These are phyloP conservation scores for Euborellia annulipes DNA, from an alignment of 1,140 invertebrate genomes.

Conservation along the genomic window DNA sequence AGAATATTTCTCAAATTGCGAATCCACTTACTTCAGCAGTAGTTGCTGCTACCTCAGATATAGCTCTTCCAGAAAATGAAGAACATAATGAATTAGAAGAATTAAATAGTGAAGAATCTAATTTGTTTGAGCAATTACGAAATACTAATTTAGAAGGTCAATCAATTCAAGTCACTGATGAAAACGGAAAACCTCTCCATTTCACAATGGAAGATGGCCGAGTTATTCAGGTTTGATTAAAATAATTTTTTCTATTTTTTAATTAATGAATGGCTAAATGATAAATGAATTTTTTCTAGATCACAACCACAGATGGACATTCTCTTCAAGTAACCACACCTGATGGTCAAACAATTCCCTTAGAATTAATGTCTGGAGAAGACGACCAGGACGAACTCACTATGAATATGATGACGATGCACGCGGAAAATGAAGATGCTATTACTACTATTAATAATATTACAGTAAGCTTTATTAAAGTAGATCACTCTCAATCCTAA, in stretches of 20 bases:
- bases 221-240: conserved; percentile 29
- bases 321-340: conserved; percentile 29
- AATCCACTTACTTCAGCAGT: conserved; percentile 12
- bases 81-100: conserved; percentile 15
- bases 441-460: conserved; percentile 12
- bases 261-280: no score
- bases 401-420: no score
- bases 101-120: conserved; percentile 14
- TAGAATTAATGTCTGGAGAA: conserved; percentile 27
- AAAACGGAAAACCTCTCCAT: conserved; percentile 47
- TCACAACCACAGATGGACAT: conserved; percentile 16
- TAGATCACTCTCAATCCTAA: no score
- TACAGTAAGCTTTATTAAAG: conserved; percentile 5
- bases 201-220: conserved; percentile 47
- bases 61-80: conserved; percentile 14
- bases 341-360: conserved; percentile 33
- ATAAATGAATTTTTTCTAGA: conserved; percentile 6
- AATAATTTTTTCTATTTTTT: not conserved
- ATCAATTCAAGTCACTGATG: conserved; percentile 38
- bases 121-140: not conserved
- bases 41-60: conserved; percentile 18
- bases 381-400: not conserved
- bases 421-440: conserved; percentile 10
- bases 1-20: no score
- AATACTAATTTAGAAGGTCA: conserved; percentile 3